A percentile compares a stretch with the other conserved stretches of the same genome.
Conservation (phyloP, 92 coral and sea anemone genomes). For the Pocillopora meandrina region DNA sequence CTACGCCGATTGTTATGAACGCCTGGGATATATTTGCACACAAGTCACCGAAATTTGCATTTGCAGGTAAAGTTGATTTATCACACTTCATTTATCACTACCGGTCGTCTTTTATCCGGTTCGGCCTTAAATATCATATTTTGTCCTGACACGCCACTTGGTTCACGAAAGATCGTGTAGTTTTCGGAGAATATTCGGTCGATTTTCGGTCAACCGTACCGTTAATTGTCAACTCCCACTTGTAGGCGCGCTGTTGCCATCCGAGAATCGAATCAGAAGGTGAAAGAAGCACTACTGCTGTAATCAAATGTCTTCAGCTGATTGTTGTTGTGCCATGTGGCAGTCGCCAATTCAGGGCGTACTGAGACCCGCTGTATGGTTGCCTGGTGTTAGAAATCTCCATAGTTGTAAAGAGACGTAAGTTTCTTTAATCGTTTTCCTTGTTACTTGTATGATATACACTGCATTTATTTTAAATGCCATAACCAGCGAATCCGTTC, state of each 20-base stretch:
- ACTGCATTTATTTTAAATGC: neutral
- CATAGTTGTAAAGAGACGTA: slow-evolving; percentile 88
- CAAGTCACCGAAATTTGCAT: slow-evolving; percentile 26
- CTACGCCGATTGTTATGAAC: neutral
- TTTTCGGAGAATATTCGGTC: neutral
- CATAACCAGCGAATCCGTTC: neutral
- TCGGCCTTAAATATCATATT: neutral
- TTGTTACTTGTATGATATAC: no score
- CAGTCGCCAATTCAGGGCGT: slow-evolving; percentile 94
- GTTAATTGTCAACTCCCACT: neutral
- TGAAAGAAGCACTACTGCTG: neutral
- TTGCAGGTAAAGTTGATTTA: neutral
- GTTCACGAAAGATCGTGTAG: neutral
- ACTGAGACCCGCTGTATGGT: slow-evolving; percentile 93
- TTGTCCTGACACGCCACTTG: neutral
- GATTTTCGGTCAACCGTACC: neutral
- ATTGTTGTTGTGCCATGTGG: slow-evolving; percentile 91
- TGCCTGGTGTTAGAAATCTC: slow-evolving; percentile 80
- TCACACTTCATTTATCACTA: neutral
- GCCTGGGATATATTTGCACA: slow-evolving; percentile 19
- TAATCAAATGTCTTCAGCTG: slow-evolving; percentile 79
- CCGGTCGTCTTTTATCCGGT: slow-evolving; percentile 9
- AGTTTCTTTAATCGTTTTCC: slow-evolving; percentile 8
- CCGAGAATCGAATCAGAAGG: neutral
- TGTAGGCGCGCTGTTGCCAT: neutral